A percentile compares a stretch with the other conserved stretches of the same genome.
phyloP scores from a whole-genome alignment of 2,888 invertebrate genomes.

The Clanis bilineata region DNA sequence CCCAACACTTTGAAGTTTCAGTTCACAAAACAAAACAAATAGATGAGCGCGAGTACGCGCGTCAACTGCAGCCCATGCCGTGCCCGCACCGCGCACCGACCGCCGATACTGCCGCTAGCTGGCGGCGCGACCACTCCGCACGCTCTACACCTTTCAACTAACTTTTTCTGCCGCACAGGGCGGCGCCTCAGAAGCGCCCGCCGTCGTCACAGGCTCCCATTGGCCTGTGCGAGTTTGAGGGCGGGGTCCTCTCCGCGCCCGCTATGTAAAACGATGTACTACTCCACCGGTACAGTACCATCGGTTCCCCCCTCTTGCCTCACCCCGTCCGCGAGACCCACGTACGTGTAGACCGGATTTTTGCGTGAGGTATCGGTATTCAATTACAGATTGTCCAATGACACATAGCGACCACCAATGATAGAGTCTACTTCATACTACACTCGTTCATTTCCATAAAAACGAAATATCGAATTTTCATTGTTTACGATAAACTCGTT shows the following conservation, averaged over 20 bases:
- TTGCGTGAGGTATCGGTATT: constrained; percentile 15
- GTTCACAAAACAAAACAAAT: constrained; percentile 53
- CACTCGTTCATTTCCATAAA: not conserved
- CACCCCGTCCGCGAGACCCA: constrained; percentile 6
- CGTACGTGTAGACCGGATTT: constrained; percentile 18
- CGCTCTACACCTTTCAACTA: constrained; percentile 53
- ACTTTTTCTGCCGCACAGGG: constrained; percentile 40
- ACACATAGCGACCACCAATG: not conserved
- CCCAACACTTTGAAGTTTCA: constrained; percentile 60
- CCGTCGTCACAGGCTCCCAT: constrained; percentile 31
- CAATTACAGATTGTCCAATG: not conserved
- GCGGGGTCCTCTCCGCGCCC: constrained; percentile 23
- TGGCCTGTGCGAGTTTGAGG: constrained; percentile 34
- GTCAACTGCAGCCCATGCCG: constrained; percentile 28
- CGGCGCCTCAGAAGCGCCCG: constrained; percentile 39
- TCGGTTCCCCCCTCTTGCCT: not conserved
- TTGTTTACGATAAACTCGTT: not conserved
- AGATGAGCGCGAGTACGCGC: constrained; percentile 48
- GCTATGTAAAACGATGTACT: constrained; percentile 41
- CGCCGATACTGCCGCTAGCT: not conserved
- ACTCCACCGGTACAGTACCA: not conserved
- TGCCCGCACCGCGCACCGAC: constrained; percentile 49
- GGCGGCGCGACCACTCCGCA: constrained; percentile 46
- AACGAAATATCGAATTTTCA: not conserved
- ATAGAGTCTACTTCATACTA: not conserved